Evolutionary conservation across 2,888 invertebrate species (phyloP), one percentile per base, ranked within the genome.

Genomic region (Venustoraphidia nigricollis): DNA sequence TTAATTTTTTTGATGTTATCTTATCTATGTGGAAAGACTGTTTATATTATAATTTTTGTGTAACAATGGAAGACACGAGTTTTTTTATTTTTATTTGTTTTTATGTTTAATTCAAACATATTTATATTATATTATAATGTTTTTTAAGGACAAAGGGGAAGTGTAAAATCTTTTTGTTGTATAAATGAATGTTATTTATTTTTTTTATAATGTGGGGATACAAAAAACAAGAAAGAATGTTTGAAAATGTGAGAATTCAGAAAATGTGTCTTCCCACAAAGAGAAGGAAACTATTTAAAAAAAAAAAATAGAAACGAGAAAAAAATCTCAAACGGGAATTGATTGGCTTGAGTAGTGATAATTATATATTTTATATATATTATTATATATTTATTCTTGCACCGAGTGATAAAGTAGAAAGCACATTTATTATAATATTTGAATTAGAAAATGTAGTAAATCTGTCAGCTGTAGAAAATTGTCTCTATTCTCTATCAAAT

Each of bases 211-310:
- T 40, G n/a, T 47, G 17, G 10, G 9, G 10, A 46, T 41, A 40
- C 34, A 41, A 38, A 41, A n/a, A 34, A 17, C 8, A 39, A 34
- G 17, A 34, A 13, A 44, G 35, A 27, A 27, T 45, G 38, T 34
- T 52, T 52, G 51, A 56, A 57, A 57, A 58, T 53, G 38, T 52
- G 51, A 50, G 52, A 55, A 68, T 77, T 83, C 84, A 83, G 84
- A 84, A 85, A 85, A 85, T 85, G 83, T 85, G 84, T 79, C 78
- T 79, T 77, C 76, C 76, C 74, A 81, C 81, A 79, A 75, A 71
- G 71, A 74, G 66, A 71, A 71, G 70, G 65, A 62, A 60, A 47
- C 36, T 47, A 10, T 27, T 37, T 37, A 11, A 36, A 13, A 45
- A 27, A 11, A 36, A 13, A 45, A 34, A 42, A 34, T 17, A 27